phyloP scores from a whole-genome alignment of 2,797 vertebrate genomes.

The Schizopygopsis malacanthus region DNA sequence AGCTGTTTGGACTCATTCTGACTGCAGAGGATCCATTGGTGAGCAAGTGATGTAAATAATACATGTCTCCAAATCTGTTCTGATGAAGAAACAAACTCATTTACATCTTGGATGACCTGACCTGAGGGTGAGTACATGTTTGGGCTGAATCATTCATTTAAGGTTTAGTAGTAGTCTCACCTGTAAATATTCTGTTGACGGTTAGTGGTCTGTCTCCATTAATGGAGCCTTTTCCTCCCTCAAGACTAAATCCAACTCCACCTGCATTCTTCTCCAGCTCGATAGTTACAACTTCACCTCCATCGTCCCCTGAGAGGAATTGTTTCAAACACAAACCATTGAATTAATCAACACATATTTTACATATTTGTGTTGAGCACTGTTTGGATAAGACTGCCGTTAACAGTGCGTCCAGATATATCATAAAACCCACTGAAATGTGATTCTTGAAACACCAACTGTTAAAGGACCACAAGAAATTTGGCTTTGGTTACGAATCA shows the following conservation, averaged over 20 bases:
- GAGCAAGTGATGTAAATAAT: background rate
- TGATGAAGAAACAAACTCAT: background rate
- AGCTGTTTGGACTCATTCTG: background rate
- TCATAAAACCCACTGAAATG: background rate
- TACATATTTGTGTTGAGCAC: background rate
- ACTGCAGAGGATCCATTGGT: background rate
- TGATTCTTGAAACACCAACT: background rate
- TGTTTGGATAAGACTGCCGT: background rate
- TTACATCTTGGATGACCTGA: background rate
- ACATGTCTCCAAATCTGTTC: background rate
- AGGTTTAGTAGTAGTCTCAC: slow-evolving; percentile 69
- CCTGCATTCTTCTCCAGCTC: slow-evolving; percentile 86
- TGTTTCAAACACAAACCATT: background rate
- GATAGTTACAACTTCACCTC: slow-evolving; percentile 68
- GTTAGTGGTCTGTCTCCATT: slow-evolving; percentile 88
- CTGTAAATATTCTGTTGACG: slow-evolving; percentile 89
- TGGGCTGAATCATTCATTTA: background rate
- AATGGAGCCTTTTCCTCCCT: slow-evolving; percentile 92
- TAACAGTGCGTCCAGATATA: background rate
- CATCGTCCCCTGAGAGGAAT: slow-evolving; percentile 69
- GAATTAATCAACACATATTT: background rate
- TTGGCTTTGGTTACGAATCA: background rate
- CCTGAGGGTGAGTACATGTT: background rate
- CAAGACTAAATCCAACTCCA: slow-evolving; percentile 92
- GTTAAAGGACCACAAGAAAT: background rate